Evolutionary conservation across 2,797 vertebrate species (phyloP).

Genomic region (Sternarchorhynchus goeldii): DNA sequence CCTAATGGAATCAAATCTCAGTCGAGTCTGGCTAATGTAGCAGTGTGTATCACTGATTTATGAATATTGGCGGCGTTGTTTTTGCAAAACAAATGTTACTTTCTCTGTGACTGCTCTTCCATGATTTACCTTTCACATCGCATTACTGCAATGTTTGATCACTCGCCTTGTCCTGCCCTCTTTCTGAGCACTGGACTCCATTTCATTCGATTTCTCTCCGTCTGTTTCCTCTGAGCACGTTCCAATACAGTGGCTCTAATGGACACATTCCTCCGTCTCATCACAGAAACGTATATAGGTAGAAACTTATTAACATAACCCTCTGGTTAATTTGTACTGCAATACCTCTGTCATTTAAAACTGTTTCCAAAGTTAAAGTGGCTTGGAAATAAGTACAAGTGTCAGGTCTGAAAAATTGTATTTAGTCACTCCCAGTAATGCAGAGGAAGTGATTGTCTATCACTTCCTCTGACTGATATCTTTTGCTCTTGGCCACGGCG

Average conservation of each 20-base stretch:
- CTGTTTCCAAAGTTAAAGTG: slow-evolving; percentile 15
- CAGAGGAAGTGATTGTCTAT: neutral
- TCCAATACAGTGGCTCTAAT: slow-evolving; percentile 40
- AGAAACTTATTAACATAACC: slow-evolving; percentile 38
- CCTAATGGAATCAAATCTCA: slow-evolving; percentile 8
- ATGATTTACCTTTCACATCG: slow-evolving; percentile 46
- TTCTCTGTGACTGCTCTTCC: slow-evolving; percentile 7
- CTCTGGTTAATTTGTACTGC: slow-evolving; percentile 41
- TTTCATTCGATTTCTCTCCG: slow-evolving; percentile 28
- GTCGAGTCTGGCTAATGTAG: slow-evolving; percentile 27
- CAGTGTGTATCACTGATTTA: slow-evolving; percentile 31
- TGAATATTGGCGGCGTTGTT: neutral
- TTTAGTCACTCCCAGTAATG: slow-evolving; percentile 1
- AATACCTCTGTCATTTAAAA: slow-evolving; percentile 14
- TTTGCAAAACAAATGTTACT: slow-evolving; percentile 11
- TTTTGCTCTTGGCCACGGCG: too few relatives aligned
- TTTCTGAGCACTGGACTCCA: neutral
- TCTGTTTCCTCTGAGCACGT: slow-evolving; percentile 28
- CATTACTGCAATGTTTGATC: slow-evolving; percentile 43
- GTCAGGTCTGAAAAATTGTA: slow-evolving; percentile 23
- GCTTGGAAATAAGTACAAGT: slow-evolving; percentile 13
- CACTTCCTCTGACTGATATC: too few relatives aligned
- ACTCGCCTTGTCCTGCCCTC: slow-evolving; percentile 20
- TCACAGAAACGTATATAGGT: slow-evolving; percentile 13
- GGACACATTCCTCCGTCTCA: slow-evolving; percentile 28